A percentile compares a stretch with the other conserved stretches of the same genome.
Conservation (phyloP, 2,797 vertebrate genomes). For the Leptoclinus maculatus region DNA sequence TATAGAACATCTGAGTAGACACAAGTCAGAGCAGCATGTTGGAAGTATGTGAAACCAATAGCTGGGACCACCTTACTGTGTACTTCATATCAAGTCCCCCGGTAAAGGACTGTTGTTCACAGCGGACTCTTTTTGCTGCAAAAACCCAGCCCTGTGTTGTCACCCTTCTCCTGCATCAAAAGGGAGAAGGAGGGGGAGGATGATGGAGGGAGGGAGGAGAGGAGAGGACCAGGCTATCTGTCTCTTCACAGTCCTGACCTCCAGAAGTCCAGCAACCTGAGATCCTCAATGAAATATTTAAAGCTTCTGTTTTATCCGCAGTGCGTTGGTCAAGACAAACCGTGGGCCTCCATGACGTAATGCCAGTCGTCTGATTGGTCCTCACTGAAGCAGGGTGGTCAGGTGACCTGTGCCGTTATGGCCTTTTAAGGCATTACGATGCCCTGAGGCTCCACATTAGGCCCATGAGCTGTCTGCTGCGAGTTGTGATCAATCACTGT, state of each 20-base stretch:
- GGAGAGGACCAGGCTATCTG: constrained; percentile 28
- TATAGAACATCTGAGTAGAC: background rate
- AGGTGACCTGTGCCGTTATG: constrained; percentile 73
- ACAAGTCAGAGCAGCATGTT: background rate
- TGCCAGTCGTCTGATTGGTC: constrained; percentile 75
- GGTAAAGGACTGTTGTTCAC: background rate
- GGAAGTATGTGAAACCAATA: background rate
- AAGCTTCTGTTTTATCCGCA: constrained; percentile 84
- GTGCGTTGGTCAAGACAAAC: constrained; percentile 82
- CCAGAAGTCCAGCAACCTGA: constrained; percentile 82
- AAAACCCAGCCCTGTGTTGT: constrained; percentile 14
- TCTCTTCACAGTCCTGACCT: constrained; percentile 78
- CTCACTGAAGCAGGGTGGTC: constrained; percentile 46
- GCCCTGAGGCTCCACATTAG: constrained; percentile 72
- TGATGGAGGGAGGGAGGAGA: background rate
- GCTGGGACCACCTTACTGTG: background rate
- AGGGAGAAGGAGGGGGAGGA: constrained; percentile 6
- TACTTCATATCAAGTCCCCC: constrained; percentile 8
- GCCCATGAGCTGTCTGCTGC: constrained; percentile 57
- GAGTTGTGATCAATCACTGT: constrained; percentile 61
- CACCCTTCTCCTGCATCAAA: constrained; percentile 37
- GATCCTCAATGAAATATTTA: constrained; percentile 89
- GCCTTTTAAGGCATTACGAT: constrained; percentile 75
- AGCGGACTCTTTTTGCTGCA: background rate
- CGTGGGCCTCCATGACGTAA: constrained; percentile 83